Evolutionary conservation across 1,140 invertebrate species (phyloP), one percentile per base, ranked within the genome.

Genomic region (Philopotamus ludificatus): DNA sequence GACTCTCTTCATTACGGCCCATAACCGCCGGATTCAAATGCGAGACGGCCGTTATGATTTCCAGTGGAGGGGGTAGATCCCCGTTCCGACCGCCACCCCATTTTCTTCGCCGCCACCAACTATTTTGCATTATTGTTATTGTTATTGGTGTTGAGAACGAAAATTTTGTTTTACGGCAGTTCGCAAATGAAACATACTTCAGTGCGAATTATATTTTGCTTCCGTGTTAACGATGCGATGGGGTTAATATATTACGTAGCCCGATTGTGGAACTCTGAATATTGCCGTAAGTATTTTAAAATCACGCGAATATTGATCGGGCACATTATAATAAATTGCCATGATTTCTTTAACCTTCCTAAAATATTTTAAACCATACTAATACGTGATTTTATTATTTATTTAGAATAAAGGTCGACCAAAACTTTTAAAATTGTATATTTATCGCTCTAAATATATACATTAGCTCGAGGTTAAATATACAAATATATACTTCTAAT

Each of bases 11-110:
- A 34, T 34, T 34, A 34, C 12, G 28, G 12, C 4, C 4, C 28
- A 7, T 34, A 34, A 34, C 28, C 4, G 28, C 28, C 12, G 28
- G 8, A 20, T 47, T 47, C 8, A 47, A 47, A 47, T 47, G 44
- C 44, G 18, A 47, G 44, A 47, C 44, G 44, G 15, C 4, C 44
- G 44, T 47, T 47, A 47, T 47, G 44, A 47, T 47, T 47, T 47
- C 18, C 44, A 7, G 7, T 16, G 4, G 28, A 34, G 12, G 12
- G 28, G 12, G 4, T 34, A 4, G 28, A 34, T n/a, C n/a, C n/a
- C n/a, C n/a, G n/a, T n/a, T n/a, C n/a, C n/a, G n/a, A n/a, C n/a
- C n/a, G n/a, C n/a, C n/a, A n/a, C n/a, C n/a, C n/a, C n/a, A n/a
- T n/a, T n/a, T n/a, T n/a, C n/a, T n/a, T n/a, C n/a, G 28, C 12